Evolutionary conservation across 2,888 invertebrate species (phyloP), one percentile per base, ranked within the genome.

Genomic region (Phortica magna): DNA sequence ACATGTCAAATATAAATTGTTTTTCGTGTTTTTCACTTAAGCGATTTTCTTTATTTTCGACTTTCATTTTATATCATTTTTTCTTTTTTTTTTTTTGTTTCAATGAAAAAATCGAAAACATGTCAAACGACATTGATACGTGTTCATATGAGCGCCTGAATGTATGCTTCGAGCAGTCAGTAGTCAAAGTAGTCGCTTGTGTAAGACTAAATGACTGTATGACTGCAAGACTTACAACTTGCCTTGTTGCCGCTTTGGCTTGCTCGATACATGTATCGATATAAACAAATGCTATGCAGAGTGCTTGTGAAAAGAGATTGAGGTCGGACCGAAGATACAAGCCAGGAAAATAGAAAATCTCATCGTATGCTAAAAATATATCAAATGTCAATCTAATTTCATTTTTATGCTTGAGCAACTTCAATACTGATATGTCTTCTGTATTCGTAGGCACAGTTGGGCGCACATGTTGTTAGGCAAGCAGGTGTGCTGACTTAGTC

Each of bases 301-400:
- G 14, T 48, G 48, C 14, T 9, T 48, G 48, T 48, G 9, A 12
- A 48, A 22, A 17, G 22, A 31, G 31, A n/a, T 17, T n/a, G 61
- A 61, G 61, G 17, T 4, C 61, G 61, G n/a, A 9, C 17, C 2
- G 61, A 61, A 14, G 9, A 12, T 14, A 12, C 48, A 12, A 12
- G 48, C 48, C 9, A 48, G 59, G 48, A 75, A 64, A 61, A 68
- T 75, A 75, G 70, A 78, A 76, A 76, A 80, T 83, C 78, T 78
- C 75, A 65, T 74, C 73, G 55, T 73, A 71, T 64, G 59, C 72
- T 59, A 74, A 73, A 71, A 81, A 84, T 85, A 82, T 88, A 88
- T 88, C 85, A 87, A 83, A 83, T 87, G 83, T 87, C 88, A 88
- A 88, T 88, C 85, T 89, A 87, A 88, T 88, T 88, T 88, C 82